Percentiles rank a stretch among this genome's conserved stretches.
Conservation (phyloP, 1,140 invertebrate genomes). For the Eupristina koningsbergeri region DNA sequence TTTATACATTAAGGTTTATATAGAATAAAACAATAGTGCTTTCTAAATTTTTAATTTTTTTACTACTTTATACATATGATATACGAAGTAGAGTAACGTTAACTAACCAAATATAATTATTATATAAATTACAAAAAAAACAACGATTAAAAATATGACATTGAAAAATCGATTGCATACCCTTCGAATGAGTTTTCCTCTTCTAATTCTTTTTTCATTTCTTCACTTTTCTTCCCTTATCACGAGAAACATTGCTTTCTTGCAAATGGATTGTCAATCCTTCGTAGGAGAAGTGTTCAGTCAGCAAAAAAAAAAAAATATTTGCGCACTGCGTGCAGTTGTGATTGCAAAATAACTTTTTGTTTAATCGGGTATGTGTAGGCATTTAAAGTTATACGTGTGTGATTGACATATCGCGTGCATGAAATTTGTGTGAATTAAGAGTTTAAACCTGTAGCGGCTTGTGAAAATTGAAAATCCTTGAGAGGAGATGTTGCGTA, state of each 20-base stretch:
- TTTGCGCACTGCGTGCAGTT: neutral
- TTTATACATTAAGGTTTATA: neutral
- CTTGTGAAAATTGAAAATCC: slow-evolving; percentile 37
- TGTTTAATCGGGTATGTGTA: neutral
- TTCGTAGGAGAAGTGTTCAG: neutral
- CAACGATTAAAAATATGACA: neutral
- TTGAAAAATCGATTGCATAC: slow-evolving; percentile 4
- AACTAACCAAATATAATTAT: too few species aligned
- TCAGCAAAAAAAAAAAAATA: neutral
- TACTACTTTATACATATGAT: too few species aligned
- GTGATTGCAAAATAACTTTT: slow-evolving; percentile 26
- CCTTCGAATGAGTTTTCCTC: neutral
- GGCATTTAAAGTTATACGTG: neutral
- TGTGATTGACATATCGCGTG: neutral
- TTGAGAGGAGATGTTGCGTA: neutral
- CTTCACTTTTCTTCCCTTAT: neutral
- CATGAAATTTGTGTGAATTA: neutral
- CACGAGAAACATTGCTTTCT: slow-evolving; percentile 18
- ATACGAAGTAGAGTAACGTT: too few species aligned
- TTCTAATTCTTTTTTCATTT: neutral
- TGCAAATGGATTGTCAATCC: neutral
- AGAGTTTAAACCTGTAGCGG: neutral
- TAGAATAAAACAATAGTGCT: too few species aligned
- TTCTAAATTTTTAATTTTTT: too few species aligned
- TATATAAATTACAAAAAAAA: neutral